Conservation (phyloP, 2,113 vertebrate genomes). For the Siniperca knerii region DNA sequence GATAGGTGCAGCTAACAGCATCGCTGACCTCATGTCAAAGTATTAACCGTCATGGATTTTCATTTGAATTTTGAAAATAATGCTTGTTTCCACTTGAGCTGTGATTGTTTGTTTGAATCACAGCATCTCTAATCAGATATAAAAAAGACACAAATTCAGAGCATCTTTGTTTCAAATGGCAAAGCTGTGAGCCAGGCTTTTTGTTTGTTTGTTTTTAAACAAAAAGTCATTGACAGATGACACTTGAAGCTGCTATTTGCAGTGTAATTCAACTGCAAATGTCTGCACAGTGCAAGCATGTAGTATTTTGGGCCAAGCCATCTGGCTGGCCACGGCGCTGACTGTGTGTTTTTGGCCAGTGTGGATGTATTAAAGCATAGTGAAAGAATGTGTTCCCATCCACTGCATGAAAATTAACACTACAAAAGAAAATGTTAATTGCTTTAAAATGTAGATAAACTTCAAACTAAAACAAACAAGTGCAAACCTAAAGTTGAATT, state of each 20-base stretch:
- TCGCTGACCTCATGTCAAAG: neutral
- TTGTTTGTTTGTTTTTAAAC: conserved; percentile 26
- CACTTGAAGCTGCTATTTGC: conserved; percentile 32
- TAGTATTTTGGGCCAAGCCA: conserved; percentile 30
- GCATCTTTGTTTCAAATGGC: neutral
- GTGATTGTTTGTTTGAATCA: neutral
- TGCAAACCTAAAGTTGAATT: neutral
- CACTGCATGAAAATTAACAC: neutral
- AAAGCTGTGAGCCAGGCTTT: neutral
- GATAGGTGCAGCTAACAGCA: neutral
- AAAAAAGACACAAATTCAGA: neutral
- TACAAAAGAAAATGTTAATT: conserved; percentile 16
- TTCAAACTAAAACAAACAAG: neutral
- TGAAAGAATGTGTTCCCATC: conserved; percentile 14
- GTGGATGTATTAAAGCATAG: conserved; percentile 11
- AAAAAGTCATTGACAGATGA: conserved; percentile 27
- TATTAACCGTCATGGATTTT: neutral
- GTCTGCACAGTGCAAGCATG: conserved; percentile 3
- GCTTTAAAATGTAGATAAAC: neutral
- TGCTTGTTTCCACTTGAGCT: neutral
- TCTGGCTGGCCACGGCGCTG: conserved; percentile 39
- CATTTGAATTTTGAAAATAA: neutral
- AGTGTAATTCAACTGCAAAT: conserved; percentile 33
- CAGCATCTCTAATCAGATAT: neutral
- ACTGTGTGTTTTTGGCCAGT: conserved; percentile 26